A percentile compares a stretch with the other conserved stretches of the same genome.
Conservation (phyloP, 2,797 vertebrate genomes). For the Myripristis jacobus region DNA sequence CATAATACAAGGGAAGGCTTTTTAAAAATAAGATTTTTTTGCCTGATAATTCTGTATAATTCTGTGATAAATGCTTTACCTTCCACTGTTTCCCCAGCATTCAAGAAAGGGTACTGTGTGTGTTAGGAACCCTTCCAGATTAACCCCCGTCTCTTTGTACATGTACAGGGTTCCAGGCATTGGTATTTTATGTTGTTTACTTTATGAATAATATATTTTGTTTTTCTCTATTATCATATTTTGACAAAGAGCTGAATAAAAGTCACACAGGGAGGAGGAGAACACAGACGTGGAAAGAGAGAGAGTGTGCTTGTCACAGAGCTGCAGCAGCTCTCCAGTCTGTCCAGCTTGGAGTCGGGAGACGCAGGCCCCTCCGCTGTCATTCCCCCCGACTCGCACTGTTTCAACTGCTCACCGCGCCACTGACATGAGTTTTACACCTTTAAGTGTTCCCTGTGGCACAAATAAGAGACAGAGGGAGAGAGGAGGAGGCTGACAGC, state of each 20-base stretch:
- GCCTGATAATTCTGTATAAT: no score
- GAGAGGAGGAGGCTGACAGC: no score
- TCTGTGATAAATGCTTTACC: no score
- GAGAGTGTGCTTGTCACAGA: no score
- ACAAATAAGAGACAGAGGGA: neutral
- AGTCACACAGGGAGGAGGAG: neutral
- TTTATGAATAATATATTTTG: constrained; percentile 28
- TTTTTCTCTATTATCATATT: constrained; percentile 13
- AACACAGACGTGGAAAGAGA: neutral
- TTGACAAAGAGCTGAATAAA: constrained; percentile 1
- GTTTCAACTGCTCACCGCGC: neutral
- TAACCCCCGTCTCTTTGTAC: constrained; percentile 28
- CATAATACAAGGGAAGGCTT: neutral
- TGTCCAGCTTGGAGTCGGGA: neutral
- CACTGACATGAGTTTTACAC: neutral
- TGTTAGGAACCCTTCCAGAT: neutral
- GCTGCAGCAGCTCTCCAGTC: neutral
- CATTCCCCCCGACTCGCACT: constrained; percentile 1
- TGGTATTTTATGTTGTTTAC: constrained; percentile 18
- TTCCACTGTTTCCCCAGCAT: no score
- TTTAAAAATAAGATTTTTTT: no score
- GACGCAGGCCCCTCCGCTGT: neutral
- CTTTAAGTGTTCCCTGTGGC: neutral
- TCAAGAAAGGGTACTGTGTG: no score
- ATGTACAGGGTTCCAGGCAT: constrained; percentile 18